Base-by-base conservation (phyloP, 2,113 vertebrate genomes). In the Hirundichthys speculiger region DNA sequence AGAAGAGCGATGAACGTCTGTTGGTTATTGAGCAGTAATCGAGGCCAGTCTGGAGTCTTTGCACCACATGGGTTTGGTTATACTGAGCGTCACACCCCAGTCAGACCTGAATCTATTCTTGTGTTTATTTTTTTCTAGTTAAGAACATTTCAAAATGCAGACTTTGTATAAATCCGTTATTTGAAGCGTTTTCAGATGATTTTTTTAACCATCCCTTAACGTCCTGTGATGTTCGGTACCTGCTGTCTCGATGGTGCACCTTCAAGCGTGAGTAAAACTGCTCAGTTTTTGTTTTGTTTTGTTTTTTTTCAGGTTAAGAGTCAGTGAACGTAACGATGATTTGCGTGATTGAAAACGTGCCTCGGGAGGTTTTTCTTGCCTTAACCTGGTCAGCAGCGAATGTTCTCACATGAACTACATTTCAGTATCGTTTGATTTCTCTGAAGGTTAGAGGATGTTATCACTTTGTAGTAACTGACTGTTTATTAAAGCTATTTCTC, bases 331-430 rank as follows among this genome's bases (percentile, higher is more conserved):
- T n/a, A n/a, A n/a, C n/a, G n/a, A 34, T 9, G 30, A 5, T 7
- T 6, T 34, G 30, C 4, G 30, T 34, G 30, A 10, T 34, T 3
- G 27, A 60, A 65, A 2, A 57, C 77, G 77, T 87, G 81, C 81
- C 81, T 83, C 58, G 39, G 4, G 59, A 68, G 50, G 19, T 34
- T 27, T 76, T 16, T 40, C 14, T 41, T n/a, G n/a, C 47, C 4
- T 45, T 61, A 46, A 58, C 63, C 4, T 22, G n/a, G 52, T 25
- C 27, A 34, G 51, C 14, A 19, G 15, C 21, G 21, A 25, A 20
- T 56, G 3, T 56, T 49, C 24, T 59, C 19, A 9, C 0, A 46
- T 19, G 15, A 13, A 20, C 24, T 5, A 38, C 13, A 43, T 34
- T 43, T 43, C 11, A 4, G 19, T 48, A 39, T 16, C 12, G n/a